Evolutionary conservation across 1,140 invertebrate species (phyloP), one percentile per base, ranked within the genome.

Genomic region (Drosophila navojoa): DNA sequence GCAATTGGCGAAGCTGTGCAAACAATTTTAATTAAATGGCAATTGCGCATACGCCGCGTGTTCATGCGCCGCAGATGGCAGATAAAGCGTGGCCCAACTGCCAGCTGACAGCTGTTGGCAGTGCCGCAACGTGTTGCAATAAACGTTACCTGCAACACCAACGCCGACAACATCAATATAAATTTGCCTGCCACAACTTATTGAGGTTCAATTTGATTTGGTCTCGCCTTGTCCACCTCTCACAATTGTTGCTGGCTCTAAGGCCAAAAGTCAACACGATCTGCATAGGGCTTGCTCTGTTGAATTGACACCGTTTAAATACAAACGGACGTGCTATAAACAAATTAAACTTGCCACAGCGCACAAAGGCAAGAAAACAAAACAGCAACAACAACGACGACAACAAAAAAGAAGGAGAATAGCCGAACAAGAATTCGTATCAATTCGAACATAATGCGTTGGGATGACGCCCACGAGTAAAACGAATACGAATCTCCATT

Each of bases 11-110:
- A 66, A 59, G 70, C 71, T 87, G 81, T 79, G 82, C 82, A 82
- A 82, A 89, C 86, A 86, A 86, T 86, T 86, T 86, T 86, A 86
- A 86, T 86, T 86, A 86, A 86, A 86, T 77, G 82, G 79, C 82
- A 89, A 87, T 86, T 82, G 82, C 82, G 84, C 82, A 86, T 86
- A 86, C 82, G 82, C 79, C 81, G 79, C 75, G 75, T 85, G 78
- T 71, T 45, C 53, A 40, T 53, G 60, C 35, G 69, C 61, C 66
- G 61, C 47, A 61, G 82, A 81, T 79, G 79, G 52, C 71, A 73
- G 82, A 81, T 87, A 87, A 82, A 64, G 76, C 76, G 57, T 62
- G 11, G 38, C 40, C 53, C 45, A 76, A 85, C 81, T 77, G 82
- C 76, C 82, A 87, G 81, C 77, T 87, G 82, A 86, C 84, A 86